Evolutionary conservation across 2,888 invertebrate genomes (phyloP), one percentile per base, ranked within the genome.

Genomic region (Sabatieria punctata): DNA sequence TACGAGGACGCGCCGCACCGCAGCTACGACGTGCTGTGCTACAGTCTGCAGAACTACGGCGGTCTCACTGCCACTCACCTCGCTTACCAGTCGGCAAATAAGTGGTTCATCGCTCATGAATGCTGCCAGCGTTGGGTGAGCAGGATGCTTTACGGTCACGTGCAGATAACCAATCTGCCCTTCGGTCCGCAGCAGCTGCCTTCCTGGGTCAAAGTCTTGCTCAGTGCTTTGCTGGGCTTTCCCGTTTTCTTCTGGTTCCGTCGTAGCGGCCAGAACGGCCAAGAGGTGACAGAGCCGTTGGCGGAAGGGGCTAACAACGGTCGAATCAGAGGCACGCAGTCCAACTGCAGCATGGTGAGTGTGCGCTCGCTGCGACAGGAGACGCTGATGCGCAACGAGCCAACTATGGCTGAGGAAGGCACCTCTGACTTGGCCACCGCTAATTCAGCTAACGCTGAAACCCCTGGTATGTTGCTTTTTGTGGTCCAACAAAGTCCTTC

Each of bases 51-150:
- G 3, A 47, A 46, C 18, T 61, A 54, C 35, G 52, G 54, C 15
- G 52, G 52, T 3, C 41, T 52, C 23, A 58, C 57, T 2, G 54
- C 61, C 43, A 52, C 59, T 2, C 55, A 59, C 36, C 41, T 61
- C 18, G 61, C 61, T 0, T 61, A 52, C 47, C 44, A 57, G 58
- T 45, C 66, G 2, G 60, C 65, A 43, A 66, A 66, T 54, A 60
- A 65, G 24, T 60, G 60, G 36, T 69, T 72, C 53, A 61, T 72
- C 26, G 67, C 71, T 3, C 71, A 72, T 53, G 69, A 69, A 4
- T 68, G 68, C 49, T 71, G 70, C 55, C 71, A 72, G 58, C 64
- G 68, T 51, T 71, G 71, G 69, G 60, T 71, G n/a, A 67, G 67
- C 4, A 64, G 66, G 30, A 61, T 67, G 42, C 65, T 70, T 48